Conservation (phyloP, 2,888 invertebrate species). For the Hoplodrina blanda region DNA sequence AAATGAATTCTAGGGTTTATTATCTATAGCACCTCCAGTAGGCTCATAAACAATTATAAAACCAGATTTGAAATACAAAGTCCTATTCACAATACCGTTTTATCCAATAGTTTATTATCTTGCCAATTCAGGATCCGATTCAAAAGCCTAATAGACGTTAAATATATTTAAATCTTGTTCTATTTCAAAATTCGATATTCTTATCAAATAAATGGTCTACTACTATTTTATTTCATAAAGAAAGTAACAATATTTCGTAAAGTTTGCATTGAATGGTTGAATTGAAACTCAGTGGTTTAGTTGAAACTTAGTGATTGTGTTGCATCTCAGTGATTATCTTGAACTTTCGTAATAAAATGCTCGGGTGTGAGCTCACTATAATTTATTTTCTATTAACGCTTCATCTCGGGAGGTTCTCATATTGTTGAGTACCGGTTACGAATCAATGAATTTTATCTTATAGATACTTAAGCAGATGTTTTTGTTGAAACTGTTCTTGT, state of each 20-base stretch:
- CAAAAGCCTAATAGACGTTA: constrained; percentile 28
- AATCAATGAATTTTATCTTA: not conserved
- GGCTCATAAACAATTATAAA: constrained; percentile 44
- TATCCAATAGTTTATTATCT: constrained; percentile 37
- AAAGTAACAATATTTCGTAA: constrained; percentile 13
- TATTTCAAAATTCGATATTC: constrained; percentile 19
- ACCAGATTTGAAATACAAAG: constrained; percentile 47
- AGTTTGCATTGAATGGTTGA: constrained; percentile 6
- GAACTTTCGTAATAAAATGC: constrained; percentile 68
- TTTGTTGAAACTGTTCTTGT: too few relatives aligned
- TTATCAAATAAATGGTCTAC: constrained; percentile 6
- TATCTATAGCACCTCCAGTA: constrained; percentile 2
- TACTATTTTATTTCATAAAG: constrained; percentile 5
- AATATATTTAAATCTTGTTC: constrained; percentile 29
- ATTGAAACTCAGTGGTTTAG: not conserved
- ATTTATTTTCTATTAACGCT: constrained; percentile 73
- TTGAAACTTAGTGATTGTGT: constrained; percentile 32
- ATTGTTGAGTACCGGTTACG: constrained; percentile 14
- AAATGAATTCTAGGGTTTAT: constrained; percentile 32
- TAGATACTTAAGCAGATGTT: not conserved
- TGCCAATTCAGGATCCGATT: constrained; percentile 37
- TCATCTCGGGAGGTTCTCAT: constrained; percentile 31
- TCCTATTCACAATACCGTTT: constrained; percentile 29
- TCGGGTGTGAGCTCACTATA: constrained; percentile 65
- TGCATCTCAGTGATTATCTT: constrained; percentile 16